Conservation (phyloP, 2,888 invertebrate species). For the Drosophila aldrichi region DNA sequence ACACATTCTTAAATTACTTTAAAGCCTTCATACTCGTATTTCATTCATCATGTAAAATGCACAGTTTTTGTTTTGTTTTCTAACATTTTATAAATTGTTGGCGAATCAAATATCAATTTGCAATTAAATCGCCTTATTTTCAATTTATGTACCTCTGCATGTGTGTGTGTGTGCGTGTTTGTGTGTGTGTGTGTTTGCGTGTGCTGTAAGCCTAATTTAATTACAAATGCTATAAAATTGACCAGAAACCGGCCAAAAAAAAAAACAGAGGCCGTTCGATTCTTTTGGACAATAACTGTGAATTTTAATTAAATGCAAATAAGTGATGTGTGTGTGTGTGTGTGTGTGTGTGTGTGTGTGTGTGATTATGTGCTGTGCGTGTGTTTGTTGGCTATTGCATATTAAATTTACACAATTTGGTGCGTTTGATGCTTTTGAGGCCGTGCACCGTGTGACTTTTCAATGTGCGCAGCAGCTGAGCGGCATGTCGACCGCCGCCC, state of each 20-base stretch:
- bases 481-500: slow-evolving; percentile 19
- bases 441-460: slow-evolving; percentile 68
- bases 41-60: background rate
- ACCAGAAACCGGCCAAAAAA: slow-evolving; percentile 33
- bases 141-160: slow-evolving; percentile 9
- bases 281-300: slow-evolving; percentile 70
- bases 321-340: slow-evolving; percentile 37
- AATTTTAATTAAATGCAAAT: slow-evolving; percentile 78
- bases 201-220: slow-evolving; percentile 71
- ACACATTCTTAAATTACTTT: background rate
- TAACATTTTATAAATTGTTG: slow-evolving; percentile 27
- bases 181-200: slow-evolving; percentile 16
- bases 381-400: slow-evolving; percentile 50
- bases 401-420: slow-evolving; percentile 70
- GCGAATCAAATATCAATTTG: slow-evolving; percentile 59
- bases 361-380: slow-evolving; percentile 9
- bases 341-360: slow-evolving; percentile 1
- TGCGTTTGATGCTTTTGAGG: slow-evolving; percentile 57
- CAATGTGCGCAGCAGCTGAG: slow-evolving; percentile 54
- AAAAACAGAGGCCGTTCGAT: slow-evolving; percentile 51
- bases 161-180: background rate
- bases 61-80: slow-evolving; percentile 8
- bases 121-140: slow-evolving; percentile 63
- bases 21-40: background rate
- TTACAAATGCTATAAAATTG: slow-evolving; percentile 70